These are phyloP conservation scores for Megathymus violae DNA, from an alignment of 1,140 invertebrate species.

Conservation along the genomic window DNA sequence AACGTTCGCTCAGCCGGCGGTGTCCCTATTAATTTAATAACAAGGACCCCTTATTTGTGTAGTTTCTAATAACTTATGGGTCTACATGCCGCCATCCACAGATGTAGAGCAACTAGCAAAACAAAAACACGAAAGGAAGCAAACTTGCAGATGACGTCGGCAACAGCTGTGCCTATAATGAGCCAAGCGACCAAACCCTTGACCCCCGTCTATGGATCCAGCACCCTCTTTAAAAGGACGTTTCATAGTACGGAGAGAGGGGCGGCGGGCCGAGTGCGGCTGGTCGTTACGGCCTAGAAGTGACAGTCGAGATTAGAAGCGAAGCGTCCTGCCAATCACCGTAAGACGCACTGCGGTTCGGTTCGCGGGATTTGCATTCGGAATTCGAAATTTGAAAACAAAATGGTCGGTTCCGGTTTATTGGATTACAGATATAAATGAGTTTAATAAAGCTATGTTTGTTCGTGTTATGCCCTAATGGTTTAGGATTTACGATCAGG, in stretches of 20 bases:
- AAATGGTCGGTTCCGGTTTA: slow-evolving; percentile 12
- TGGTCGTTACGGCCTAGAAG: slow-evolving; percentile 12
- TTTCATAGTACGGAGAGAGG: not conserved
- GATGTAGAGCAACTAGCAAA: slow-evolving; percentile 3
- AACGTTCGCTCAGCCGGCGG: no score
- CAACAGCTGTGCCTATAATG: slow-evolving; percentile 27
- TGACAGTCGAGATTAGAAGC: slow-evolving; percentile 32
- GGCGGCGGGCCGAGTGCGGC: slow-evolving; percentile 2
- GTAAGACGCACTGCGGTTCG: slow-evolving; percentile 15
- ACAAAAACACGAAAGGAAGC: slow-evolving; percentile 17
- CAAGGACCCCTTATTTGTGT: no score
- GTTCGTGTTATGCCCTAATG: not conserved
- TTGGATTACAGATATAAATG: slow-evolving; percentile 8
- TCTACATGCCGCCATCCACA: not conserved
- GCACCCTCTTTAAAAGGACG: not conserved
- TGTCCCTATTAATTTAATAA: no score
- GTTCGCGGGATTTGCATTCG: slow-evolving; percentile 27
- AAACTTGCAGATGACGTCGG: slow-evolving; percentile 22
- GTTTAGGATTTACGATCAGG: not conserved
- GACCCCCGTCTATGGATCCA: not conserved
- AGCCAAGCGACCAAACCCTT: slow-evolving; percentile 13
- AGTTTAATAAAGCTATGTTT: not conserved
- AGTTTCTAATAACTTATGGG: no score
- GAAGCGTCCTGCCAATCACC: slow-evolving; percentile 24
- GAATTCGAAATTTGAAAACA: slow-evolving; percentile 25